These are phyloP conservation scores for Ceraclea dissimilis DNA, from an alignment of 2,888 invertebrate genomes.

Conservation along the genomic window DNA sequence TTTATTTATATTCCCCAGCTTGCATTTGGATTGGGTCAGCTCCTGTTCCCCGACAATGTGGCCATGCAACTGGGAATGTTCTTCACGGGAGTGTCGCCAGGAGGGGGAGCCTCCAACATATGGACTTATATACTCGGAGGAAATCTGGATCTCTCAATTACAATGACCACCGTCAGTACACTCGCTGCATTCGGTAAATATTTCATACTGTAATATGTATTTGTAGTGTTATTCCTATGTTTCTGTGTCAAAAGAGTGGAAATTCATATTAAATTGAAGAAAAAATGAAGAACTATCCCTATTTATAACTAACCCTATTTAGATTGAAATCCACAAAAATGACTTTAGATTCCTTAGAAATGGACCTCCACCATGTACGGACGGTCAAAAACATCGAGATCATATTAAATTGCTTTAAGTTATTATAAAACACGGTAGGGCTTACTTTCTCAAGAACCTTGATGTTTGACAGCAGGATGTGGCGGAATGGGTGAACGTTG, in stretches of 20 bases:
- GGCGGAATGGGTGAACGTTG: no score
- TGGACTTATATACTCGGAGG: constrained; percentile 90
- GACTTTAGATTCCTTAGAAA: no score
- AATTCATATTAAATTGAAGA: neutral
- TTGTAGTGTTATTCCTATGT: neutral
- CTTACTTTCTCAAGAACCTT: no score
- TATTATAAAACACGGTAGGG: no score
- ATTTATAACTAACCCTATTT: no score
- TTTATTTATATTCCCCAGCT: constrained; percentile 42
- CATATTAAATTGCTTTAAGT: no score
- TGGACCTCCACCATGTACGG: no score
- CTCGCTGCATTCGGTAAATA: constrained; percentile 71
- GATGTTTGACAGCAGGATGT: no score
- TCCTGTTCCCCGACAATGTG: constrained; percentile 60
- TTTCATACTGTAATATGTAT: neutral
- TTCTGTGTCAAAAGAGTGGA: neutral
- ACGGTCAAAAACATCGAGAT: no score
- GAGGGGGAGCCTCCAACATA: constrained; percentile 95
- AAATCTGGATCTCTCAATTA: constrained; percentile 86
- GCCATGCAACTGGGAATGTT: constrained; percentile 77
- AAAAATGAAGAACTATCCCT: neutral
- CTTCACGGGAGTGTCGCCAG: constrained; percentile 83
- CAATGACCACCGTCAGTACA: constrained; percentile 91
- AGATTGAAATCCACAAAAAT: no score
- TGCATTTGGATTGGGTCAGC: constrained; percentile 62